phyloP scores from a whole-genome alignment of 2,888 invertebrate genomes.

The Temnothorax ravouxi region DNA sequence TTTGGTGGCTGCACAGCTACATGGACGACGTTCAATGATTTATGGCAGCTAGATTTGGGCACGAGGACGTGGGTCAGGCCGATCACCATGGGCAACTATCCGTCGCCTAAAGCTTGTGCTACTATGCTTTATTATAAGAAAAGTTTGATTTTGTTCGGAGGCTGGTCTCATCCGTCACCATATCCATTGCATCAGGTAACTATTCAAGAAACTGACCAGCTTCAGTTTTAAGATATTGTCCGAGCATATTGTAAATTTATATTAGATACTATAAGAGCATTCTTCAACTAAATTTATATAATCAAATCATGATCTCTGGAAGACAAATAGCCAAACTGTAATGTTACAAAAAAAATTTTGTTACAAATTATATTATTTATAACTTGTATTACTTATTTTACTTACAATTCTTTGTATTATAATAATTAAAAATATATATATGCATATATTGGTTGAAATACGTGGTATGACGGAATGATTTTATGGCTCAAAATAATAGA shows the following conservation, averaged over 20 bases:
- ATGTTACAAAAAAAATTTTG: background rate
- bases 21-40: conserved; percentile 98
- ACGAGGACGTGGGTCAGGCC: conserved; percentile 94
- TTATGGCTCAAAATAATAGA: background rate
- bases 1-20: conserved; percentile 98
- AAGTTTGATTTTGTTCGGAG: conserved; percentile 95
- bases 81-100: conserved; percentile 94
- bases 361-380: background rate
- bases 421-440: background rate
- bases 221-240: conserved; percentile 1
- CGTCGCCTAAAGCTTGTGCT: conserved; percentile 98
- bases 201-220: background rate
- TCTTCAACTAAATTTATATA: conserved; percentile 5
- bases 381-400: background rate
- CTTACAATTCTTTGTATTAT: background rate
- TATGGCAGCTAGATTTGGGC: conserved; percentile 97
- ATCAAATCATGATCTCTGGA: background rate
- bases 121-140: conserved; percentile 96
- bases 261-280: background rate
- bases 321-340: background rate
- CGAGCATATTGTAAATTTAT: background rate
- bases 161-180: conserved; percentile 97
- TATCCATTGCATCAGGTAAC: conserved; percentile 93
- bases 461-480: background rate
- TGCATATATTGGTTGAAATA: background rate